phyloP scores from a whole-genome alignment of 2,888 invertebrate species.

The Malthinus seriepunctatus region DNA sequence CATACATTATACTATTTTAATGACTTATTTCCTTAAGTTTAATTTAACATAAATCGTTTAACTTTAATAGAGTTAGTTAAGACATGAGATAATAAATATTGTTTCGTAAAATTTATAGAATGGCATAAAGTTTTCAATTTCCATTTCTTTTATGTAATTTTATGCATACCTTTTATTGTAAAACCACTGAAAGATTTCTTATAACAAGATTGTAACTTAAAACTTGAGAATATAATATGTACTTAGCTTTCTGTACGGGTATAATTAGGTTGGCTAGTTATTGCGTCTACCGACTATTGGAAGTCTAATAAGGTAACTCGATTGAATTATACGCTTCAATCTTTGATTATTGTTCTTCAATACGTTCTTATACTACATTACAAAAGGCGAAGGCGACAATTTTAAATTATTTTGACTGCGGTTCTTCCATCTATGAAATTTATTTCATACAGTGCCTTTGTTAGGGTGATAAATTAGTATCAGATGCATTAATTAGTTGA shows the following conservation, averaged over 20 bases:
- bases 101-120: background rate
- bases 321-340: constrained; percentile 26
- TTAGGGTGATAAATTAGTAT: no score
- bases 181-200: constrained; percentile 15
- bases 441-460: no score
- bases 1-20: no score
- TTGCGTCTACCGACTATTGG: constrained; percentile 25
- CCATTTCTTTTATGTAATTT: constrained; percentile 11
- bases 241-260: constrained; percentile 28
- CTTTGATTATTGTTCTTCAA: constrained; percentile 25
- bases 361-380: constrained; percentile 13
- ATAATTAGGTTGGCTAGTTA: constrained; percentile 28
- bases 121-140: background rate
- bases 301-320: constrained; percentile 30
- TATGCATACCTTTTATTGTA: constrained; percentile 4
- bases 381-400: constrained; percentile 18
- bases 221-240: constrained; percentile 22
- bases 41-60: no score
- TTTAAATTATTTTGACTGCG: background rate
- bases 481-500: no score
- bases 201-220: constrained; percentile 26
- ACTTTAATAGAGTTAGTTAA: no score
- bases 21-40: no score
- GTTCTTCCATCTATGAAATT: no score
- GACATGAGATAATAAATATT: no score